A percentile compares a stretch with the other conserved stretches of the same genome.
These are phyloP conservation scores for Aegotheles bennettii DNA, from an alignment of 2,113 vertebrate genomes.

Conservation along the genomic window DNA sequence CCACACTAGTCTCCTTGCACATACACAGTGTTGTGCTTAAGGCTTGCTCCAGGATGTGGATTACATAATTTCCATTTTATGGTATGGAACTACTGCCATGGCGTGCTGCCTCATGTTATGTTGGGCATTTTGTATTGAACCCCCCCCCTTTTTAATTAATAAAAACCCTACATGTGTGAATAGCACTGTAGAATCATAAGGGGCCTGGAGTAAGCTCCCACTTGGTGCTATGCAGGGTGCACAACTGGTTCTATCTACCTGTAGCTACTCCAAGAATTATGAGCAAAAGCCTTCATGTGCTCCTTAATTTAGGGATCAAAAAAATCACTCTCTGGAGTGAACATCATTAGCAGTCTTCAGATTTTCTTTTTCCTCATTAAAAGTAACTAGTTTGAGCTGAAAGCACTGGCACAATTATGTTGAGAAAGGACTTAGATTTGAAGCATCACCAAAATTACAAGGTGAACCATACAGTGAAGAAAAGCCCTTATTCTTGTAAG, in stretches of 20 bases:
- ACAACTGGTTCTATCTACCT: neutral
- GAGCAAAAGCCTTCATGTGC: neutral
- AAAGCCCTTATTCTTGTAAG: neutral
- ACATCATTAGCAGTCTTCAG: neutral
- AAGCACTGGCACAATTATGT: neutral
- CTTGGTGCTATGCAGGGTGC: neutral
- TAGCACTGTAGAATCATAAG: no score
- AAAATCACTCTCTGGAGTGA: neutral
- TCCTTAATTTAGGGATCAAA: neutral
- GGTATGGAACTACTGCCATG: no score
- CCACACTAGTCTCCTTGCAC: no score
- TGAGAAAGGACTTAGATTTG: neutral
- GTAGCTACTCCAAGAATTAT: neutral
- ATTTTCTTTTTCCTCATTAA: neutral
- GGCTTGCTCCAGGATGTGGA: no score
- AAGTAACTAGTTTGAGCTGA: neutral
- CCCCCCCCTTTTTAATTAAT: no score
- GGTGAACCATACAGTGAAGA: neutral
- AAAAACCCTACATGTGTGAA: no score
- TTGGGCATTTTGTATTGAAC: no score
- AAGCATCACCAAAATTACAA: neutral
- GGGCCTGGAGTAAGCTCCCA: neutral
- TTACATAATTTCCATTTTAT: no score
- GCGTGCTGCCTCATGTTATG: no score
- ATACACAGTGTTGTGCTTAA: no score